Base-by-base conservation (phyloP, 2,797 vertebrate species). In the Parotocinclus haroldoi region DNA sequence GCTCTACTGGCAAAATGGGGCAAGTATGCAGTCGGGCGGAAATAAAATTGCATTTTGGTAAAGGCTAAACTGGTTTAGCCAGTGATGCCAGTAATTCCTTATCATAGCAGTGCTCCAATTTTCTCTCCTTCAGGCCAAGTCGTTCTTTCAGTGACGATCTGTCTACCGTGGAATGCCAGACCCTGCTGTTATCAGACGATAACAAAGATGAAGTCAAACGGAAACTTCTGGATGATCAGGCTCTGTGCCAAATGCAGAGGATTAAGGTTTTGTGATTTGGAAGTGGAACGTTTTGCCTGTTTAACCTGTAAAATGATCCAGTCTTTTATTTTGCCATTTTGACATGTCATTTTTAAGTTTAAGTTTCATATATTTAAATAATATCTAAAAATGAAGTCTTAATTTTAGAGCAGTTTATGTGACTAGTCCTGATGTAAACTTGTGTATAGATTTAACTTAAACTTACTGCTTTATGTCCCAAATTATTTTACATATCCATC, bases 161-260 rank as follows among this genome's bases (percentile, higher is more conserved):
- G 7, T 71, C 69, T n/a, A n/a, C n/a, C n/a, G n/a, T n/a, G 1
- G 81, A 37, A 58, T 80, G 49, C 68, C 19, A 93, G 92, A 84
- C 86, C 0, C 59, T 94, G 12, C 87, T 86, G 14, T 88, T 88
- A 0, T 90, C 89, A n/a, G 90, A 87, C 18, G 88, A 91, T 45
- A 92, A 85, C 7, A 88, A 93, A 62, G 84, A 75, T 51, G 85
- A 90, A 0, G 82, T 93, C 0, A 83, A 91, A 66, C 70, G 90
- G 18, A 88, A 92, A 7, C 27, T 93, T 37, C 78, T 95, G 13
- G 89, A 94, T 63, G 87, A 90, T 9, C 79, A 89, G 4, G 92
- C 92, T 0, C 82, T 91, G 58, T 81, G 84, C 58, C 91, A 93
- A 61, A 92, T 94, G 58, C 86, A 89, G 69, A 89, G 81, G 48